phyloP scores from a whole-genome alignment of 2,888 invertebrate species.

The Limnephilus auricula region DNA sequence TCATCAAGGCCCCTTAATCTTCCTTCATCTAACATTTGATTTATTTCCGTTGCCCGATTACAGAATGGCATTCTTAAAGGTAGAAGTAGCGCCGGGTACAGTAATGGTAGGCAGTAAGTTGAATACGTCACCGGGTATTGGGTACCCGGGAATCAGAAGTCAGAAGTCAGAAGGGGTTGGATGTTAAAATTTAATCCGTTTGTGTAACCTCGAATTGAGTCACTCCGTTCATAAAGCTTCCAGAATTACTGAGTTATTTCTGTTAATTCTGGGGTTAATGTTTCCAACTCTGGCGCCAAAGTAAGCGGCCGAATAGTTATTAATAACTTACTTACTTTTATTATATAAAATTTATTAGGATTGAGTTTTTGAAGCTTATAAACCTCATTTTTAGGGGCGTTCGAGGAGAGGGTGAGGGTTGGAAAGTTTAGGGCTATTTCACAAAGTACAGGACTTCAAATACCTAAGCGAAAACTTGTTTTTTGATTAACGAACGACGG shows the following conservation, averaged over 20 bases:
- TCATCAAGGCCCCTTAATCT: background rate
- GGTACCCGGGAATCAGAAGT: background rate
- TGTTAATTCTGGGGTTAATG: slow-evolving; percentile 6
- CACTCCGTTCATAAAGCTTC: slow-evolving; percentile 25
- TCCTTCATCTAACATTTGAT: background rate
- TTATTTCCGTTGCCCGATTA: background rate
- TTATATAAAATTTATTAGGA: no score
- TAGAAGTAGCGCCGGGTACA: no score
- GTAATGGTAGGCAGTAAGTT: no score
- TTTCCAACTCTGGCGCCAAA: background rate
- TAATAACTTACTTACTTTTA: background rate
- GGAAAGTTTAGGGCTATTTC: no score
- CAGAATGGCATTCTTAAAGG: background rate
- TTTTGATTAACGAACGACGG: no score
- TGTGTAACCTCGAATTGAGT: background rate
- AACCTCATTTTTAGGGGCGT: no score
- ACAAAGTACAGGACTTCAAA: no score
- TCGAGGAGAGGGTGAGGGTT: no score
- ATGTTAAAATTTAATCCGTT: slow-evolving; percentile 28
- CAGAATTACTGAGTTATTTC: slow-evolving; percentile 35
- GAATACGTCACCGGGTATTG: no score
- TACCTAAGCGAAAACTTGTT: no score
- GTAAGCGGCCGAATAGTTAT: background rate
- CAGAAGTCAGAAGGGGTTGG: background rate
- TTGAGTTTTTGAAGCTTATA: no score